A percentile compares a stretch with the other conserved stretches of the same genome.
Conservation (phyloP, 2,797 vertebrate species). For the Ptychobarbus kaznakovi region DNA sequence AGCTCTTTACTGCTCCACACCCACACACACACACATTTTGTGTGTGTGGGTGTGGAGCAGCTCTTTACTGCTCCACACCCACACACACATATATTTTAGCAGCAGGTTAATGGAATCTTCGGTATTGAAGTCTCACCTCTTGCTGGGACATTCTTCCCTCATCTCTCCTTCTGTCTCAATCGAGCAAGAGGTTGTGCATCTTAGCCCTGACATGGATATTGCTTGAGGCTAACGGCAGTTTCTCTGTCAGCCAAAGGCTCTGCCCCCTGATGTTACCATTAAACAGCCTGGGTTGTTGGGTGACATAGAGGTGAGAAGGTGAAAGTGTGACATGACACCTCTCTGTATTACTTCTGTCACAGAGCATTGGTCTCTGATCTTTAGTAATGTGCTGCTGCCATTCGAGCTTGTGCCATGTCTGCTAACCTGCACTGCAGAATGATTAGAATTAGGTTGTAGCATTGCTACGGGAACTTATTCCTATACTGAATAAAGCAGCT, state of each 20-base stretch:
- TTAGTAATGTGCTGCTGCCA: constrained; percentile 11
- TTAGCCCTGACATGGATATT: constrained; percentile 53
- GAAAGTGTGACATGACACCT: constrained; percentile 58
- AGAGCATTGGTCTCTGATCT: constrained; percentile 33
- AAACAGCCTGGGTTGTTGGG: constrained; percentile 49
- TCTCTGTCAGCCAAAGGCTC: constrained; percentile 51
- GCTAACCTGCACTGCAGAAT: neutral
- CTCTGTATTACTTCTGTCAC: constrained; percentile 45
- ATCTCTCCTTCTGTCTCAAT: constrained; percentile 53
- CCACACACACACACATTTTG: neutral
- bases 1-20: constrained; percentile 13
- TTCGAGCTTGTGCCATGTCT: neutral
- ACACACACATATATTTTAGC: constrained; percentile 26
- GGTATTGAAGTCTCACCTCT: constrained; percentile 54
- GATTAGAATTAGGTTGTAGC: neutral
- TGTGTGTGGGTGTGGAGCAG: no score
- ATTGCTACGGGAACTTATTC: neutral
- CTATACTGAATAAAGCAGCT: neutral
- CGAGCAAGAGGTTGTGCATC: constrained; percentile 61
- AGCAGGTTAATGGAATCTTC: constrained; percentile 56
- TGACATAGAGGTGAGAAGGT: constrained; percentile 50
- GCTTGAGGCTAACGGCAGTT: constrained; percentile 41
- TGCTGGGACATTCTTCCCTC: constrained; percentile 54
- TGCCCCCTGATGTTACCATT: constrained; percentile 59
- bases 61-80: constrained; percentile 12